Percentiles rank a stretch among this genome's conserved stretches.
phyloP scores from a whole-genome alignment of 2,113 vertebrate genomes.

The Osmerus eperlanus region DNA sequence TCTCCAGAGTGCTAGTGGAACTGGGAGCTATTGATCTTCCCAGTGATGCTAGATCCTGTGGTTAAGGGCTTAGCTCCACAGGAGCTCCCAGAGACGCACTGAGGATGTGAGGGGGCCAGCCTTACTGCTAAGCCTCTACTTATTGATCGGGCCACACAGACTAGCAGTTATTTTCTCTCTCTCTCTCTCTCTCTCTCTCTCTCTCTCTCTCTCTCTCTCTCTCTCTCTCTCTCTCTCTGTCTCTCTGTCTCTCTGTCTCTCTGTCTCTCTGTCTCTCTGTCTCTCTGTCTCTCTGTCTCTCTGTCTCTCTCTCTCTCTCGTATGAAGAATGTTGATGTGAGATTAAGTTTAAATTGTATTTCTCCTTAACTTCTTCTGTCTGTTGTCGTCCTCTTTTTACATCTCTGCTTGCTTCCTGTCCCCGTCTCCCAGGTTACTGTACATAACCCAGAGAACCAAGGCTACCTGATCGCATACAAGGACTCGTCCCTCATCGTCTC shows the following conservation, averaged over 20 bases:
- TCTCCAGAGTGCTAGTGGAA: no score
- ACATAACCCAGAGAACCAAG: constrained; percentile 96
- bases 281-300: no score
- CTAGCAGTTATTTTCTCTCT: neutral
- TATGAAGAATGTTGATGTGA: no score
- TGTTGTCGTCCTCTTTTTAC: no score
- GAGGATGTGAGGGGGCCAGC: neutral
- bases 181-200: neutral
- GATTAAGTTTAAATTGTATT: no score
- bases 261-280: no score
- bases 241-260: neutral
- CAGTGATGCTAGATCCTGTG: no score
- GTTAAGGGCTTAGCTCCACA: no score
- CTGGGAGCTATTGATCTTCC: no score
- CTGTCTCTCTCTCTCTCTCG: neutral
- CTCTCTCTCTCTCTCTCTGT: neutral
- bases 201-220: neutral
- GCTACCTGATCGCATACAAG: constrained; percentile 97
- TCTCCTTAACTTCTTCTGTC: no score
- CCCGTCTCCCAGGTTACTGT: constrained; percentile 75
- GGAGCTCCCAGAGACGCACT: no score
- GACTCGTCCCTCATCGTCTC: constrained; percentile 95
- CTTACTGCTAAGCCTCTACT: constrained; percentile 7
- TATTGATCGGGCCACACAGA: constrained; percentile 13
- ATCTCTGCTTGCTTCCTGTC: neutral